Percentiles rank a stretch among this genome's conserved stretches.
Conservation (phyloP, 2,113 vertebrate genomes). For the Limanda limanda region DNA sequence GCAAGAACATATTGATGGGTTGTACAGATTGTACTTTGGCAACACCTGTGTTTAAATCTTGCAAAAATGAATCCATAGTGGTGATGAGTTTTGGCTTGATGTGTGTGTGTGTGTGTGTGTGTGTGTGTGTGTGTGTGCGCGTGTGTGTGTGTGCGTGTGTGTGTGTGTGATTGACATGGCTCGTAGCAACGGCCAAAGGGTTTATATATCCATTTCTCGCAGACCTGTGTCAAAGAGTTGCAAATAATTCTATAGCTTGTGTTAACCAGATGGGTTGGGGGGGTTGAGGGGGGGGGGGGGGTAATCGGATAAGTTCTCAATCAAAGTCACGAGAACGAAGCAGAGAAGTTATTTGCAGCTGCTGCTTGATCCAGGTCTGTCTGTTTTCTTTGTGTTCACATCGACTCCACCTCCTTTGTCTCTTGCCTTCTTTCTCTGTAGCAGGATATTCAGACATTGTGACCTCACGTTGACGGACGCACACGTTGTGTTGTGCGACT, state of each 20-base stretch:
- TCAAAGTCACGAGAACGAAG: neutral
- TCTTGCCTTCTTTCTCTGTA: constrained; percentile 71
- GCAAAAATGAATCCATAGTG: constrained; percentile 67
- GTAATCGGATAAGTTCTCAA: constrained; percentile 25
- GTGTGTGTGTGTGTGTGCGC: constrained; percentile 60
- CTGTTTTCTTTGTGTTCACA: constrained; percentile 25
- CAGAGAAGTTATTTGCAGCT: constrained; percentile 47
- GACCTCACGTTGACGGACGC: constrained; percentile 65
- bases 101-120: constrained; percentile 57
- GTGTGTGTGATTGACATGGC: constrained; percentile 52
- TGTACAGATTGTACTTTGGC: constrained; percentile 62
- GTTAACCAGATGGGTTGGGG: constrained; percentile 1
- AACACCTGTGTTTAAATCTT: constrained; percentile 62
- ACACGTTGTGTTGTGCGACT: constrained; percentile 70
- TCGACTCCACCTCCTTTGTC: constrained; percentile 49
- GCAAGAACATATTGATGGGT: constrained; percentile 64
- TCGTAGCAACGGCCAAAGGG: constrained; percentile 65
- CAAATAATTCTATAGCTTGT: constrained; percentile 37
- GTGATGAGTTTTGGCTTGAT: constrained; percentile 67
- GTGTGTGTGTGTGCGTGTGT: constrained; percentile 49
- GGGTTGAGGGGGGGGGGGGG: neutral
- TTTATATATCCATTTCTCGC: constrained; percentile 33
- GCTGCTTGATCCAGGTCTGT: constrained; percentile 65
- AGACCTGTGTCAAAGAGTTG: constrained; percentile 64
- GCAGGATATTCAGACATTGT: constrained; percentile 70